Base-by-base conservation (phyloP, 23 tunicate species). In the Styela plicata region DNA sequence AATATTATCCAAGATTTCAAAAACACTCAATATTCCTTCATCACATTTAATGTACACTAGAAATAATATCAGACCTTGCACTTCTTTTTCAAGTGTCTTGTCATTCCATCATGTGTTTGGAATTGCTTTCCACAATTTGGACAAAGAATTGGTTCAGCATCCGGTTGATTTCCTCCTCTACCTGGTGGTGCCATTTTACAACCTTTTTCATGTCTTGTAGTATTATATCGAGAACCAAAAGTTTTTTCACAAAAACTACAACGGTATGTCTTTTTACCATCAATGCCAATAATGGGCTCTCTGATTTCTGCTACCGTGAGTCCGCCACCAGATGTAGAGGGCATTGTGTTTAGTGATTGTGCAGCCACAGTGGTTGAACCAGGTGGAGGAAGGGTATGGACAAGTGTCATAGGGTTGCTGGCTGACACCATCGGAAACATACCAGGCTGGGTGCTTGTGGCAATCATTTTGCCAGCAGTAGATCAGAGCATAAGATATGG, bases 181-280 rank as follows among this genome's bases (percentile, higher is more conserved):
- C 66, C 81, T 13, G 64, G 81, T 21, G 81, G 81, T 36, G 86
- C 84, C 82, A 86, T 74, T 18, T 87, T 85, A 63, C 98, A 93
- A 33, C 91, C 90, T 57, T 93, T 93, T 69, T 93, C 98, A 52
- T 93, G 98, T 33, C 98, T 85, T 24, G 82, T 85, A 0, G 94
- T 94, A 80, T 93, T 93, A 88, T 88, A 93, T 33, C 90, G 91
- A 1, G 98, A 93, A 26, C 93, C 85, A 69, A 93, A 93, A 35
- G 79, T 79, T 70, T 93, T 93, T 2, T 82, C 84, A 82, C 98
- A 93, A 70, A 17, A 76, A 20, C 70, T 33, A 29, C 81, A 76
- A 24, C 3, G 81, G 31, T 44, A 76, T 7, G 30, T 52, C 31
- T 76, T 76, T 53, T 76, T 76, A 18, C 30, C 31, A 25, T 29